Base-by-base conservation (phyloP, 2,888 invertebrate genomes). In the Deladenus siricidicola region DNA sequence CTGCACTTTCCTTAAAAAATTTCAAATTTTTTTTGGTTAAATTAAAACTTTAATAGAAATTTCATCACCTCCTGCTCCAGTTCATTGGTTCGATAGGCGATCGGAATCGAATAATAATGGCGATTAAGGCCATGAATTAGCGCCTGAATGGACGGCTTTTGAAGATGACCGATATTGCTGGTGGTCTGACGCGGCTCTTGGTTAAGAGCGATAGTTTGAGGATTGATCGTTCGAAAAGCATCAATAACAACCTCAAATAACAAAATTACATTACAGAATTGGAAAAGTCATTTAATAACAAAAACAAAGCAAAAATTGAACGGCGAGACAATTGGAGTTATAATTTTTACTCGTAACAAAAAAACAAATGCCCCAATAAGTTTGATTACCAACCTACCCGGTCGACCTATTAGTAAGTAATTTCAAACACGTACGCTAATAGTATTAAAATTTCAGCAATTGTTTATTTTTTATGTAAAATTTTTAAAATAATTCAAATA, bases 101-200 rank as follows among this genome's bases (percentile, higher is more conserved):
- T 99, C 80, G 94, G 93, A 80, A 98, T 96, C 45, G 96, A 96
- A 82, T 98, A 98, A 80, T 98, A 98, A 82, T 98, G 96, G 67
- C 98, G 86, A 81, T 98, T 98, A 29, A 98, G 84, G 17, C 98
- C 98, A 79, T 98, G 98, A 73, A 99, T 98, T 62, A 99, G 84
- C 39, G 98, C 98, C 85, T 85, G 96, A 62, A 99, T 96, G 1
- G 94, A 94, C 0, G 96, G 96, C 81, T 98, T 98, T 79, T 96
- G 92, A 74, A 98, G 84, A 82, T 98, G 96, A 1, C 98, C 98
- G 78, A 98, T 84, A 82, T 98, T 98, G 58, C 94, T 96, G 8
- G 98, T 98, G 0, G 96, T 98, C 81, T 98, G 98, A 58, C 98
- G 84, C 0, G 98, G 96, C 80, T 98, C 98, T 81, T 98, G 96